Evolutionary conservation across 53 echinoderm and acorn worm genomes (phyloP).

Genomic region (Pentamera pediparva): DNA sequence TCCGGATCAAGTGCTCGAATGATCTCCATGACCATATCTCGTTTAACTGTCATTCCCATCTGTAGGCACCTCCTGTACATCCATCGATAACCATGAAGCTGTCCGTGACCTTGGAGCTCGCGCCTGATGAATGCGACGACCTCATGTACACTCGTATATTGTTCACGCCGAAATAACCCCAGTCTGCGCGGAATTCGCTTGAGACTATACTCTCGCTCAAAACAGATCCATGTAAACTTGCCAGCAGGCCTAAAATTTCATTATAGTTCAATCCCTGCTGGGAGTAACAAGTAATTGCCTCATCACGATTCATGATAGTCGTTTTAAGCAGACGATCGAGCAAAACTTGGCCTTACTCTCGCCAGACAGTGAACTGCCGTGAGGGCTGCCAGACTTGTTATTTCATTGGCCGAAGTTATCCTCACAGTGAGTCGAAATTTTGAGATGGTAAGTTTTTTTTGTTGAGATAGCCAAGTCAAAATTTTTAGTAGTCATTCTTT

Average conservation of each 20-base stretch:
- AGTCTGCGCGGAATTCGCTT: neutral
- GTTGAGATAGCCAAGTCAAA: too few relatives aligned
- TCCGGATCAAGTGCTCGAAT: neutral
- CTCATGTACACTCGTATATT: neutral
- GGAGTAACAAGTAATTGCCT: neutral
- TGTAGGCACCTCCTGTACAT: too few relatives aligned
- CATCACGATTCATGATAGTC: neutral
- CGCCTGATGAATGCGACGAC: neutral
- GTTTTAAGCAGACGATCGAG: neutral
- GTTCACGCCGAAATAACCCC: neutral
- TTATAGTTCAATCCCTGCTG: neutral
- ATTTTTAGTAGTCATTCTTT: too few relatives aligned
- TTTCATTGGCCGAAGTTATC: too few relatives aligned
- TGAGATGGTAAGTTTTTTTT: neutral
- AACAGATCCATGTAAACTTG: neutral
- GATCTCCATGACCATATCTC: neutral
- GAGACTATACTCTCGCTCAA: neutral
- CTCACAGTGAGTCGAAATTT: neutral
- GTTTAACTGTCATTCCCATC: neutral
- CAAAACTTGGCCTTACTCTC: too few relatives aligned
- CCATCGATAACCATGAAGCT: neutral
- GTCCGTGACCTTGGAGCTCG: neutral
- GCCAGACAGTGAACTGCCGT: too few relatives aligned
- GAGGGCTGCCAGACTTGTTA: too few relatives aligned
- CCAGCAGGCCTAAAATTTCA: neutral